Evolutionary conservation across 2,797 vertebrate species (phyloP).

Genomic region (Bovichtus diacanthus): DNA sequence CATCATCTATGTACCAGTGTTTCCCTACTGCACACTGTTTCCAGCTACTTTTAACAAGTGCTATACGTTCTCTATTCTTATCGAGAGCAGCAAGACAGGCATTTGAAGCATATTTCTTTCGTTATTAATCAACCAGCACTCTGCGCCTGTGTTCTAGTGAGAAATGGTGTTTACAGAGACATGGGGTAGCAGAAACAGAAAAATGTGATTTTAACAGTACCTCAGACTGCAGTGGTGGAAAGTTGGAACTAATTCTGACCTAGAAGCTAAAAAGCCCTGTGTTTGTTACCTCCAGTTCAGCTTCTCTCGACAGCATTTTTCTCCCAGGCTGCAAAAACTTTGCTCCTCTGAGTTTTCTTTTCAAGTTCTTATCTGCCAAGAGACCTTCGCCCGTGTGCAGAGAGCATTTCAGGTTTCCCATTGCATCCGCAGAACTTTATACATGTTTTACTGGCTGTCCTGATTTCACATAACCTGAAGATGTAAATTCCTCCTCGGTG

Average conservation of each 20-base stretch:
- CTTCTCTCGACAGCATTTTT: constrained; percentile 24
- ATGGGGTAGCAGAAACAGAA: neutral
- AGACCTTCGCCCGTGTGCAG: constrained; percentile 26
- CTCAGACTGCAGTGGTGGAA: constrained; percentile 3
- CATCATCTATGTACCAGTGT: neutral
- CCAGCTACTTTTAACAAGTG: neutral
- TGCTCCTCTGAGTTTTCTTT: constrained; percentile 12
- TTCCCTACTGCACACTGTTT: constrained; percentile 3
- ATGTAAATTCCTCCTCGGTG: neutral
- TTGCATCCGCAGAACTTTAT: neutral
- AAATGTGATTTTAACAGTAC: constrained; percentile 9
- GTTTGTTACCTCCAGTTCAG: constrained; percentile 7
- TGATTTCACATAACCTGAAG: neutral
- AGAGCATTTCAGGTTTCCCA: neutral
- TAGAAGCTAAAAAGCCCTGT: constrained; percentile 1
- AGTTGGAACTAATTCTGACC: constrained; percentile 37
- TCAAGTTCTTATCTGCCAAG: constrained; percentile 22
- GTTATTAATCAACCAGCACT: constrained; percentile 32
- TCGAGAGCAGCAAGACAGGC: neutral
- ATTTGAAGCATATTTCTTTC: constrained; percentile 4
- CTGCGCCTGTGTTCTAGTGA: constrained; percentile 6
- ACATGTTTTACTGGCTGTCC: neutral
- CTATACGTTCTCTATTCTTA: constrained; percentile 5
- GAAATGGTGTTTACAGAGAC: constrained; percentile 34
- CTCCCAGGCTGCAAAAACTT: constrained; percentile 33